Evolutionary conservation across 1,140 invertebrate species (phyloP).

Genomic region (Leguminivora glycinivorella): DNA sequence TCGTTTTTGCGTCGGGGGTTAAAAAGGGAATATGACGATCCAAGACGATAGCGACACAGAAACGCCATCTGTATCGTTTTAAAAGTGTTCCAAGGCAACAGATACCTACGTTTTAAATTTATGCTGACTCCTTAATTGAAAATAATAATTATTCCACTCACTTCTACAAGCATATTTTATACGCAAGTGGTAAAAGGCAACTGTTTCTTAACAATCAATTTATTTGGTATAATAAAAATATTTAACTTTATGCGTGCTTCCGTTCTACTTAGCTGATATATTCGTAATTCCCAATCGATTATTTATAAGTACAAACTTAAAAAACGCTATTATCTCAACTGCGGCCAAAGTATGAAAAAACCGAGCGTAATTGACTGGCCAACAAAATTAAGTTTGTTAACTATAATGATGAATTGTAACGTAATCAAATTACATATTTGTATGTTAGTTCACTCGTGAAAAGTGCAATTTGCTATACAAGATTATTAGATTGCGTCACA

Average conservation of each 20-base stretch:
- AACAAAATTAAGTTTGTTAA: slow-evolving; percentile 4
- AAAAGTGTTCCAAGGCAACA: too few relatives aligned
- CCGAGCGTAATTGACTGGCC: background rate
- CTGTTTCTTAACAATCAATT: background rate
- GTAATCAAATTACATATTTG: slow-evolving; percentile 11
- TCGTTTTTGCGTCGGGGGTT: too few relatives aligned
- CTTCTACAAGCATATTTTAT: too few relatives aligned
- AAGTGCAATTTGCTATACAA: slow-evolving; percentile 9
- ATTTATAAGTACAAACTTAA: background rate
- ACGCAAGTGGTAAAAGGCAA: too few relatives aligned
- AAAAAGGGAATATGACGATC: too few relatives aligned
- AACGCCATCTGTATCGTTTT: too few relatives aligned
- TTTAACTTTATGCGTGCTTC: background rate
- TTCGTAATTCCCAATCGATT: background rate
- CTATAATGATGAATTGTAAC: background rate
- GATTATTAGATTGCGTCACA: background rate
- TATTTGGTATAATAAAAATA: background rate
- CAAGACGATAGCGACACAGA: too few relatives aligned
- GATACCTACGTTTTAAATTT: too few relatives aligned
- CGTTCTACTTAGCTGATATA: background rate
- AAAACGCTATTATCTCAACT: background rate
- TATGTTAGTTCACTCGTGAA: slow-evolving; percentile 14
- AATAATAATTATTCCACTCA: too few relatives aligned
- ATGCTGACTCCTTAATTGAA: too few relatives aligned
- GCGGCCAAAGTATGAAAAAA: background rate